Conservation (phyloP, 2,797 vertebrate genomes). For the Discoglossus pictus region DNA sequence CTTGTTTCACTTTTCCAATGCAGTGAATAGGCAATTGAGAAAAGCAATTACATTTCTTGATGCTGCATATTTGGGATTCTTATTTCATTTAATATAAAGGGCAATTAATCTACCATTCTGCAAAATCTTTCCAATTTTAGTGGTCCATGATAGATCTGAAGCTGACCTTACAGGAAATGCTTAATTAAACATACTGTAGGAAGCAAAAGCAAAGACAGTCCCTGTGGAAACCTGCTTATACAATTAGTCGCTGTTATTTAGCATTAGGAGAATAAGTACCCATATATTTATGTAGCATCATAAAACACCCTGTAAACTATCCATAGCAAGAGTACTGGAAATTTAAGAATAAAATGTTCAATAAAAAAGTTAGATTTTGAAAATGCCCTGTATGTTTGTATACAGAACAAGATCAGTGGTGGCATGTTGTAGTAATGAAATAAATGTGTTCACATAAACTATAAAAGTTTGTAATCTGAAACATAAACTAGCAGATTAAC, state of each 20-base stretch:
- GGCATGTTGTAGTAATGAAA: no score
- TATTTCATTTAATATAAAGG: constrained; percentile 84
- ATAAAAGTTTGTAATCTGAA: no score
- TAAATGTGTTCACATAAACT: no score
- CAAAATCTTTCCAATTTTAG: constrained; percentile 77
- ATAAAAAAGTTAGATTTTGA: no score
- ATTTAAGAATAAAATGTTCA: no score
- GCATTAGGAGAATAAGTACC: constrained; percentile 9
- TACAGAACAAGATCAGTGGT: no score
- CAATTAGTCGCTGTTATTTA: constrained; percentile 58
- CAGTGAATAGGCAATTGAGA: constrained; percentile 78
- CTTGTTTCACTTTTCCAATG: constrained; percentile 69
- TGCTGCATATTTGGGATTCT: constrained; percentile 82
- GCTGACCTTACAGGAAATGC: constrained; percentile 79
- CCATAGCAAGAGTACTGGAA: no score
- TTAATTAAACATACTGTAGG: constrained; percentile 86
- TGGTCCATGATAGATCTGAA: constrained; percentile 78
- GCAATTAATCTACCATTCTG: constrained; percentile 80
- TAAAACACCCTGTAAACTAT: no score
- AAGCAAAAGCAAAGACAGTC: constrained; percentile 63
- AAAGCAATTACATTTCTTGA: constrained; percentile 89
- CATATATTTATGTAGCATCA: no score
- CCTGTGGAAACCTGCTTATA: constrained; percentile 63
- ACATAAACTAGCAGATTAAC: no score
- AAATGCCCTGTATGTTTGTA: no score